These are phyloP conservation scores for Perccottus glenii DNA, from an alignment of 2,113 vertebrate species.

Conservation along the genomic window DNA sequence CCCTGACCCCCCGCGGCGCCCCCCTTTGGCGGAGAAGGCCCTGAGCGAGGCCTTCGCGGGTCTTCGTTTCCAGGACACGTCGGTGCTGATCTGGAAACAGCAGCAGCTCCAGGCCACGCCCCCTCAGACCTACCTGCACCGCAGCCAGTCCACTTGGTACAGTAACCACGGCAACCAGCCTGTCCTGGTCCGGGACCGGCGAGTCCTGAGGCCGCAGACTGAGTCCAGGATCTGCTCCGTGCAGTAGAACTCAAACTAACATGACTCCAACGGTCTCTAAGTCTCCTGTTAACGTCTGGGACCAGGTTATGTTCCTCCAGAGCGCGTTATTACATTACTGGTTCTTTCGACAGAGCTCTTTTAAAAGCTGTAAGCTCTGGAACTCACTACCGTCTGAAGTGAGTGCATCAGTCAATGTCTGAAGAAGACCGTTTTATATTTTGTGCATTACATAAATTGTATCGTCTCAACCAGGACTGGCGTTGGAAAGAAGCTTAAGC, in stretches of 20 bases:
- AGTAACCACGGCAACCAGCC: constrained; percentile 91
- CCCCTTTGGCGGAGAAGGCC: constrained; percentile 87
- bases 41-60: constrained; percentile 83
- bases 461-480: no score
- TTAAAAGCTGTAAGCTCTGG: no score
- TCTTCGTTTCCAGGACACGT: constrained; percentile 87
- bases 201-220: constrained; percentile 70
- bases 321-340: no score
- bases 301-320: no score
- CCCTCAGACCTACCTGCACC: constrained; percentile 85
- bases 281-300: no score
- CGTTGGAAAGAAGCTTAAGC: no score
- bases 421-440: no score
- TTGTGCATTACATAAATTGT: no score
- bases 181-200: constrained; percentile 87
- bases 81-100: constrained; percentile 93
- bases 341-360: no score
- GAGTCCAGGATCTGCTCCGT: constrained; percentile 86
- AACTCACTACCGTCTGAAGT: no score
- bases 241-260: constrained; percentile 77
- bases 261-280: no score
- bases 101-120: constrained; percentile 84
- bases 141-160: constrained; percentile 91
- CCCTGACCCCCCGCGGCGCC: constrained; percentile 15
- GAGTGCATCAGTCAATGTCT: no score